Evolutionary conservation across 2,113 vertebrate genomes (phyloP).

Genomic region (Lepus americanus): DNA sequence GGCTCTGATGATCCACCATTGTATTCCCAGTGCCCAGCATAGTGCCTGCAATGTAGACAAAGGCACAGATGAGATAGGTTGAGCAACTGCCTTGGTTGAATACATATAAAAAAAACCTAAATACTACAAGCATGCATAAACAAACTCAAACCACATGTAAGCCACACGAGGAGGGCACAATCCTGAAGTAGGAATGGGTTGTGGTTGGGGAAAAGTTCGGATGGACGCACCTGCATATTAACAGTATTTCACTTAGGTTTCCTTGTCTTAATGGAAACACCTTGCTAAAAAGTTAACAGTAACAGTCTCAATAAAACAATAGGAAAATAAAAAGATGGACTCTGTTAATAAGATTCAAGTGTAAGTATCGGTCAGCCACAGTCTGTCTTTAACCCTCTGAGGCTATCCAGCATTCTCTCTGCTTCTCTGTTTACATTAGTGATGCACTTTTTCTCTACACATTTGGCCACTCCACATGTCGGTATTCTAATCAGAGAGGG

Average conservation of each 20-base stretch:
- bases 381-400: background rate
- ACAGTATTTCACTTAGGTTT: background rate
- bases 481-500: constrained; percentile 22
- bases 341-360: background rate
- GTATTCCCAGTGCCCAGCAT: background rate
- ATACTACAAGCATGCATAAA: background rate
- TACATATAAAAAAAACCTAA: background rate
- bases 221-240: background rate
- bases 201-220: background rate
- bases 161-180: background rate
- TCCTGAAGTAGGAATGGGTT: background rate
- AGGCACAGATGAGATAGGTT: background rate
- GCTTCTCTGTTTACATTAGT: background rate
- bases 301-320: background rate
- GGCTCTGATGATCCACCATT: background rate
- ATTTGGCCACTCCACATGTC: background rate
- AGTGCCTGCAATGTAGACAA: background rate
- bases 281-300: constrained; percentile 10
- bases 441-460: background rate
- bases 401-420: background rate
- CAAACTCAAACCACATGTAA: background rate
- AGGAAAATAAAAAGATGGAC: background rate
- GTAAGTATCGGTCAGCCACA: background rate
- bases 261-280: background rate
- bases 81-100: background rate